phyloP scores from a whole-genome alignment of 2,797 vertebrate species.

The Dallia pectoralis region DNA sequence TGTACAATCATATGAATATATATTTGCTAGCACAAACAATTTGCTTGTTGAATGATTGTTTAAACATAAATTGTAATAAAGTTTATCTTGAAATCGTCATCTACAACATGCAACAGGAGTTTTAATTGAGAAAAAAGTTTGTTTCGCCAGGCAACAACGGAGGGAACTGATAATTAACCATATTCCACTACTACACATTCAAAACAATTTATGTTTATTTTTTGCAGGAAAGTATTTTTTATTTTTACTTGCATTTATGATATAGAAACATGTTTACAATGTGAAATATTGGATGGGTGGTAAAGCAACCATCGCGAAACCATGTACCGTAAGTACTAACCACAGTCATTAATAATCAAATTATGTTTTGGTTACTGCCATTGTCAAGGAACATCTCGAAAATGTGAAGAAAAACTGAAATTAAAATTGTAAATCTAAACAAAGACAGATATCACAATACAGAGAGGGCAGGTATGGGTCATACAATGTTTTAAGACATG shows the following conservation, averaged over 20 bases:
- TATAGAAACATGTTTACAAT: constrained; percentile 30
- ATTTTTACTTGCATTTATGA: constrained; percentile 12
- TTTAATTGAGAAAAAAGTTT: background rate
- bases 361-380: constrained; percentile 11
- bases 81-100: background rate
- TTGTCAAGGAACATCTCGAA: background rate
- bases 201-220: constrained; percentile 48
- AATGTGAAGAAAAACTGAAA: background rate
- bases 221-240: constrained; percentile 38
- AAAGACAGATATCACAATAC: constrained; percentile 4
- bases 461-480: background rate
- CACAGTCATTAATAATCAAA: background rate
- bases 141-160: background rate
- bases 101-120: background rate
- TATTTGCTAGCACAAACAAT: background rate
- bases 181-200: constrained; percentile 28
- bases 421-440: constrained; percentile 3
- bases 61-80: background rate
- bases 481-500: background rate
- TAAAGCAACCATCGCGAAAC: background rate
- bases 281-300: constrained; percentile 3
- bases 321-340: background rate
- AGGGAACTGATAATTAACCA: background rate
- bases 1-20: background rate
- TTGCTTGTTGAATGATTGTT: background rate